Evolutionary conservation across 2,113 vertebrate genomes (phyloP).

Genomic region (Monarcha castaneiventris): DNA sequence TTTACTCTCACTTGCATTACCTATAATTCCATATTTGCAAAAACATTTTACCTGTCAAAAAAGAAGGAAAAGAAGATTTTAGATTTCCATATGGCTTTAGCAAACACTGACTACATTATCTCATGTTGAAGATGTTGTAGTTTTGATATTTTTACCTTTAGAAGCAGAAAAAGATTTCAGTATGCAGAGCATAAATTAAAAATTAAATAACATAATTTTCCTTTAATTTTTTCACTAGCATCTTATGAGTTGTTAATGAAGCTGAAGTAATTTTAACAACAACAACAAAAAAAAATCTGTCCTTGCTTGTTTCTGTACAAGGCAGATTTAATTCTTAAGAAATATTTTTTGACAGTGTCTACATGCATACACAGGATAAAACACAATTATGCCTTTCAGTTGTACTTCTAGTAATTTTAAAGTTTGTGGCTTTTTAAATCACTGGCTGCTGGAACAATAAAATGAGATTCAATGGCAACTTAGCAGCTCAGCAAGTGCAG

Average conservation of each 20-base stretch:
- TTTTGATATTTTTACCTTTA: neutral
- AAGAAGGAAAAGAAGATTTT: neutral
- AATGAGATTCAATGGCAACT: neutral
- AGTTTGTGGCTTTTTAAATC: neutral
- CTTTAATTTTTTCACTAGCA: neutral
- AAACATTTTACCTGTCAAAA: neutral
- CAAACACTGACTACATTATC: neutral
- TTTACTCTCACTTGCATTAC: neutral
- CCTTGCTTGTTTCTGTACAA: neutral
- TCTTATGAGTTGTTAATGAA: neutral
- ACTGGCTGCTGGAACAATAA: neutral
- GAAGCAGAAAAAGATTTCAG: neutral
- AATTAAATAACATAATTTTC: neutral
- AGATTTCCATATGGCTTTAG: neutral
- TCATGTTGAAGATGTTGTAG: neutral
- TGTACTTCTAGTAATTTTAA: neutral
- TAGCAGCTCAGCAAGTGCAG: conserved; percentile 12
- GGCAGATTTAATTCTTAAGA: neutral
- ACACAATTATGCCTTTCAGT: neutral
- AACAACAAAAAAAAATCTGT: neutral
- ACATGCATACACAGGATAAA: neutral
- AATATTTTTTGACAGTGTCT: neutral
- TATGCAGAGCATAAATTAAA: neutral
- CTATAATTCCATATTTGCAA: neutral
- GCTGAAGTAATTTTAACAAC: neutral